Evolutionary conservation across 2,888 invertebrate species (phyloP).

Genomic region (Drosophila meridiana): DNA sequence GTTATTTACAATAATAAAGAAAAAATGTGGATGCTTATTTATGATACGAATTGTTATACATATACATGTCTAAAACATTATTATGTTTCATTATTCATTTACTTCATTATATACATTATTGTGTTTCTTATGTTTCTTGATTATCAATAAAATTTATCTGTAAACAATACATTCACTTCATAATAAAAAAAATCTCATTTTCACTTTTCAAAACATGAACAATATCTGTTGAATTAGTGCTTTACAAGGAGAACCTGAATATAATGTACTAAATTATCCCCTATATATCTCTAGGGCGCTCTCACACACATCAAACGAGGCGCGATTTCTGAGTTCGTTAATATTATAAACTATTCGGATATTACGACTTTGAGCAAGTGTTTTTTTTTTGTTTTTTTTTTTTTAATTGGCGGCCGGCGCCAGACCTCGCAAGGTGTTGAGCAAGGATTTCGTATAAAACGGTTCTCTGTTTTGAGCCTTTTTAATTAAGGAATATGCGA

Average conservation of each 20-base stretch:
- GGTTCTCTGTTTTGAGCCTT: constrained; percentile 50
- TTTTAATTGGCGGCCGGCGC: constrained; percentile 70
- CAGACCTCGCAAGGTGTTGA: constrained; percentile 30
- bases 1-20: too few species aligned
- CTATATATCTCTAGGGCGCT: neutral
- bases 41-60: too few species aligned
- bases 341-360: constrained; percentile 26
- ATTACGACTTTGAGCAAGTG: constrained; percentile 25
- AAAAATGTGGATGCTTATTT: too few species aligned
- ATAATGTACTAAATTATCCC: constrained; percentile 18
- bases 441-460: constrained; percentile 59
- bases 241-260: neutral
- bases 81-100: too few species aligned
- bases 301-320: constrained; percentile 32
- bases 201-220: neutral
- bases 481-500: constrained; percentile 75
- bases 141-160: neutral
- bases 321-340: constrained; percentile 14
- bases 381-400: constrained; percentile 44
- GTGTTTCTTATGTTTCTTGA: neutral
- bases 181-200: neutral
- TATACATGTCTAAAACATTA: too few species aligned
- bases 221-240: too few species aligned
- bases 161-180: neutral
- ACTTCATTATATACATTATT: too few species aligned